Conservation (phyloP, 2,797 vertebrate genomes). For the Dallia pectoralis region DNA sequence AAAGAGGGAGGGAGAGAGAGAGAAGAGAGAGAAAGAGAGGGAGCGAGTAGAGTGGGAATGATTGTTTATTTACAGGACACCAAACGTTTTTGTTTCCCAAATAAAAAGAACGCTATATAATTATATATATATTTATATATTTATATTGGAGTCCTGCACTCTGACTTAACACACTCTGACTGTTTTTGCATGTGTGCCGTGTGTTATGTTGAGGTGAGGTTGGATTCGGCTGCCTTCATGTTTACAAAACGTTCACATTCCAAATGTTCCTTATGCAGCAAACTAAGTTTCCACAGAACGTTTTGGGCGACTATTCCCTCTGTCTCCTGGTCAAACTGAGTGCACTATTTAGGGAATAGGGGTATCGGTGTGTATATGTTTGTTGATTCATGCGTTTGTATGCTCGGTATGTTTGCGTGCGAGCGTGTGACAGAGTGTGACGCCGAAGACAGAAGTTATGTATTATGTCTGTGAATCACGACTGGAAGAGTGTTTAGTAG, state of each 20-base stretch:
- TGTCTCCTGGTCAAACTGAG: neutral
- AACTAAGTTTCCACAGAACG: too few relatives aligned
- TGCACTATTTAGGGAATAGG: neutral
- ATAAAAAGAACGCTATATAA: constrained; percentile 82
- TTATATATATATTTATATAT: constrained; percentile 74
- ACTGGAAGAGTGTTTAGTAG: neutral
- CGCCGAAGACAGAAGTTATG: neutral
- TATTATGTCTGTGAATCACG: neutral
- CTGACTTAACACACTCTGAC: constrained; percentile 36
- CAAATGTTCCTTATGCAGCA: too few relatives aligned
- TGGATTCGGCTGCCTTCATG: neutral
- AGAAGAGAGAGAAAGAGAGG: constrained; percentile 28
- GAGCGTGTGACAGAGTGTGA: neutral
- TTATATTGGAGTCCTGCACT: constrained; percentile 68
- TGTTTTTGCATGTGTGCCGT: constrained; percentile 57
- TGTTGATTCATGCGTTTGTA: constrained; percentile 18
- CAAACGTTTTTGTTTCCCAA: constrained; percentile 65
- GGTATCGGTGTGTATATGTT: constrained; percentile 8
- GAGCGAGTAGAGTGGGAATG: constrained; percentile 37
- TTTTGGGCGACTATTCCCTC: too few relatives aligned
- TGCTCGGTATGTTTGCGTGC: constrained; percentile 19
- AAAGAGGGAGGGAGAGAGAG: constrained; percentile 23
- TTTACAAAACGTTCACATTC: neutral
- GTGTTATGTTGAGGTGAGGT: constrained; percentile 5
- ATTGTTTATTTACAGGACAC: constrained; percentile 80